These are phyloP conservation scores for Autographa gamma DNA, from an alignment of 2,888 invertebrate genomes.

Conservation along the genomic window DNA sequence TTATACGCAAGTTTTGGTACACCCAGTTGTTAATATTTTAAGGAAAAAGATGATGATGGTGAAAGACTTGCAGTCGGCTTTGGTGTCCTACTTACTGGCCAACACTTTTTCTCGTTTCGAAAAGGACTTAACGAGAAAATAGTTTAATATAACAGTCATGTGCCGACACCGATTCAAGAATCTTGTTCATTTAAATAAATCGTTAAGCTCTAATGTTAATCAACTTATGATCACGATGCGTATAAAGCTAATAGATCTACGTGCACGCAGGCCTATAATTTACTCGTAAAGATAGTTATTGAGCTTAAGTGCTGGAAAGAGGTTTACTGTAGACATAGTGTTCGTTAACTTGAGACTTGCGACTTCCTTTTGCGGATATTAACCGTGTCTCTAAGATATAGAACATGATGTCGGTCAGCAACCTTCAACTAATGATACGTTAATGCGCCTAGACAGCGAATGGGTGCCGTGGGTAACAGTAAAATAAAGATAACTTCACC, in stretches of 20 bases:
- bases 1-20: not conserved
- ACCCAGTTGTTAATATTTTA: not conserved
- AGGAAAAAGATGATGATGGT: not conserved
- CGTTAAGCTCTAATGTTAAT: conserved; percentile 1
- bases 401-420: conserved; percentile 80
- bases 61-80: not conserved
- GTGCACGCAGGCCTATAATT: conserved; percentile 6
- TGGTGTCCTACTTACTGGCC: not conserved
- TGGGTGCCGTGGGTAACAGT: conserved; percentile 83
- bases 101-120: not conserved
- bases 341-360: conserved; percentile 38
- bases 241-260: conserved; percentile 16
- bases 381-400: conserved; percentile 51
- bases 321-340: conserved; percentile 19
- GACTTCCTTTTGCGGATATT: conserved; percentile 47
- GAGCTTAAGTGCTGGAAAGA: conserved; percentile 33
- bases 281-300: conserved; percentile 11
- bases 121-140: not conserved
- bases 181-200: not conserved
- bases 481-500: conserved; percentile 84
- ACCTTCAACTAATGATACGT: conserved; percentile 86
- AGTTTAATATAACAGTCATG: not conserved
- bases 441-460: conserved; percentile 80
- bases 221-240: not conserved
- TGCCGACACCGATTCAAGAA: not conserved